phyloP scores from a whole-genome alignment of 2,888 invertebrate species.

The Pandemis corylana region DNA sequence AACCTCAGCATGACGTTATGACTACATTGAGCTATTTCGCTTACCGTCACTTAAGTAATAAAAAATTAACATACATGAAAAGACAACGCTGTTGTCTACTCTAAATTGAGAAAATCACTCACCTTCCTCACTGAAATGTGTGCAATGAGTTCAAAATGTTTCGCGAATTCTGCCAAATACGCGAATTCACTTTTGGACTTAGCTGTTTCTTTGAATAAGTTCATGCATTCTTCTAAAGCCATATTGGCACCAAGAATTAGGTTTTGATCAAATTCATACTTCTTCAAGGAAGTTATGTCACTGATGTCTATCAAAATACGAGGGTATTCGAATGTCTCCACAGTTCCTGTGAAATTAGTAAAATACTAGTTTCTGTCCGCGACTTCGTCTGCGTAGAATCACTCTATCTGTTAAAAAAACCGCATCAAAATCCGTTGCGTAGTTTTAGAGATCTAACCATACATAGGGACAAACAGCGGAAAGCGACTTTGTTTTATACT shows the following conservation, averaged over 20 bases:
- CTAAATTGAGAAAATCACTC: conserved; percentile 45
- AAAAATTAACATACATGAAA: background rate
- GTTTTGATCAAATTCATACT: conserved; percentile 66
- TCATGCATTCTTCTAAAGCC: conserved; percentile 83
- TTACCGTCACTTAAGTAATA: too few relatives aligned
- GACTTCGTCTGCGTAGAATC: too few relatives aligned
- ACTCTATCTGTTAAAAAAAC: too few relatives aligned
- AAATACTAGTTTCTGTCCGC: too few relatives aligned
- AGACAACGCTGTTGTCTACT: background rate
- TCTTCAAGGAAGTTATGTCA: conserved; percentile 64
- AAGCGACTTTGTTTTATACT: too few relatives aligned
- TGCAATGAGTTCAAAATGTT: conserved; percentile 86
- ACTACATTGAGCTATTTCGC: too few relatives aligned
- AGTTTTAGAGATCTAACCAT: too few relatives aligned
- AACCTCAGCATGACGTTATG: too few relatives aligned
- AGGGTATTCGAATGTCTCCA: conserved; percentile 65
- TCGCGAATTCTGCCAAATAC: conserved; percentile 82
- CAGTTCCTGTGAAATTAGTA: conserved; percentile 56
- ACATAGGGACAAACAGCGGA: too few relatives aligned
- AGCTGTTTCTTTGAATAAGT: conserved; percentile 71
- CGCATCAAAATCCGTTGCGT: too few relatives aligned
- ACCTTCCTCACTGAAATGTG: conserved; percentile 87
- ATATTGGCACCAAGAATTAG: conserved; percentile 84
- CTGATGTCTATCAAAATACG: conserved; percentile 70
- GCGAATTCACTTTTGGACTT: conserved; percentile 70